Evolutionary conservation across 1,140 invertebrate genomes (phyloP), one percentile per base, ranked within the genome.

Genomic region (Eubasilissa regina): DNA sequence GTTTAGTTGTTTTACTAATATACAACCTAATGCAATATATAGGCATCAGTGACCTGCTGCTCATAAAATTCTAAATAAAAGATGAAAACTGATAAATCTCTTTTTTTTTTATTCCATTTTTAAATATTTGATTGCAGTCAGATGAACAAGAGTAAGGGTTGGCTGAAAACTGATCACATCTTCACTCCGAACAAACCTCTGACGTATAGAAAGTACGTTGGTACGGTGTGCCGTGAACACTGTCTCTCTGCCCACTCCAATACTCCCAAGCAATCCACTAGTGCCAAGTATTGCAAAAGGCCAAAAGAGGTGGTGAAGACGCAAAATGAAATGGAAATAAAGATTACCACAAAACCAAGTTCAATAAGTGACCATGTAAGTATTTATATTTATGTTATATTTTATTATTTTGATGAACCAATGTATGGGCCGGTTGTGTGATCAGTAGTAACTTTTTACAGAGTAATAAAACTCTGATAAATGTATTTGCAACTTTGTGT

Each of bases 291-390:
- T 45, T 15, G 15, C 17, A 70, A 70, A 51, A 19, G 66, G 25
- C 53, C 13, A 15, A 56, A 74, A 17, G 21, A 56, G 43, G 13
- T 13, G 15, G 35, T 12, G 13, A 53, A 74, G 8, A 55, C 35
- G 10, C 25, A 35, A 35, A 48, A 21, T 48, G 70, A 74, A 35
- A 74, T 74, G 70, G 70, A 74, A 58, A 74, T 74, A 11, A 74
- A 74, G 35, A 74, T 74, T 10, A 74, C 70, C 10, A 74, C 70
- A 15, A 74, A 74, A 74, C 70, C 70, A n/a, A 74, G 43, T 55
- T 74, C 70, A 4, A 21, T 72, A 12, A 13, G 19, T 25, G 70
- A 74, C 56, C 48, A 74, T 15, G 70, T 74, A 56, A 56, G 51
- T 74, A 64, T 43, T 17, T n/a, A n/a, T 51, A 10, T 58, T 13